These are phyloP conservation scores for Sylvilagus floridanus DNA, from an alignment of 2,797 vertebrate genomes.

Conservation along the genomic window DNA sequence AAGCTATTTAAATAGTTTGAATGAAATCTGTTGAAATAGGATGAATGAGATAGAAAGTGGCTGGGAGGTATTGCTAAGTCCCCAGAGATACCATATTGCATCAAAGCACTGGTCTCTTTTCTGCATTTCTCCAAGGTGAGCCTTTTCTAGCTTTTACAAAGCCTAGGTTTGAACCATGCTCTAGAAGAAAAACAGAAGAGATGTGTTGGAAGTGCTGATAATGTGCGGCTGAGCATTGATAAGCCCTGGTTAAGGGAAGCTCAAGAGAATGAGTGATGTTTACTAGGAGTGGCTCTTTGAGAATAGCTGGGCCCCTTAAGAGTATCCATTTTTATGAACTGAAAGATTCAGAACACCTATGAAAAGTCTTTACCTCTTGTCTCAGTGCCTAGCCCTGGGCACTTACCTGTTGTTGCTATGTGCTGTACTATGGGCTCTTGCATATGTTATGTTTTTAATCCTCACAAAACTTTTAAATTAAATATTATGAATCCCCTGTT, in stretches of 20 bases:
- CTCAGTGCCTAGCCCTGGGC: background rate
- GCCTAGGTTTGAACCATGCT: background rate
- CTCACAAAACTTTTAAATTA: slow-evolving; percentile 2
- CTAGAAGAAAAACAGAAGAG: background rate
- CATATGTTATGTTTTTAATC: background rate
- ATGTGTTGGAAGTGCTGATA: background rate
- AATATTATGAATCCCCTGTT: background rate
- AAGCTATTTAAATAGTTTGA: slow-evolving; percentile 17
- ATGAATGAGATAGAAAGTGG: background rate
- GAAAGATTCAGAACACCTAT: slow-evolving; percentile 13
- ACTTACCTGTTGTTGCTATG: background rate
- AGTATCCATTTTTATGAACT: background rate
- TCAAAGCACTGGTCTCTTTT: background rate
- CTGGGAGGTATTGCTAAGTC: background rate
- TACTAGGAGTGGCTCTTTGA: background rate
- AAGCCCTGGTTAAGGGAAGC: background rate
- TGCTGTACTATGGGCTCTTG: background rate
- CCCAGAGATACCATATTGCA: slow-evolving; percentile 5
- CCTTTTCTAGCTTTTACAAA: background rate
- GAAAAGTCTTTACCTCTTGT: background rate
- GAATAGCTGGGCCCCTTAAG: background rate
- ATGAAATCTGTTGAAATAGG: background rate
- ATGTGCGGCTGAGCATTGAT: background rate
- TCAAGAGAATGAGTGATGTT: background rate
- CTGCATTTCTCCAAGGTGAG: background rate